Conservation (phyloP, 2,113 vertebrate genomes). For the Murina feae region DNA sequence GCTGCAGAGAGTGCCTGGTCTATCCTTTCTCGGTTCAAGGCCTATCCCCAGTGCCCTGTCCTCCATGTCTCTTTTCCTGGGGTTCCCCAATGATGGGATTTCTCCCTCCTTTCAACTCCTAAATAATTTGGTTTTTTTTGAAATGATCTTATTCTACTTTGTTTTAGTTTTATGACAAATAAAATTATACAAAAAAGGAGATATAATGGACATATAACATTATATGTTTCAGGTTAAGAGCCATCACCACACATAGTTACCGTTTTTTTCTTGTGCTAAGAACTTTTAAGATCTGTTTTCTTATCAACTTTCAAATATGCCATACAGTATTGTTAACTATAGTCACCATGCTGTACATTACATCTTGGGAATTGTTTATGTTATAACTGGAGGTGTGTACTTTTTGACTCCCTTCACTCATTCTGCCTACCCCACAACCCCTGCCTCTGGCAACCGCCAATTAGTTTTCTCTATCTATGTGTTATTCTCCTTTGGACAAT, state of each 20-base stretch:
- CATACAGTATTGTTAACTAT: not conserved
- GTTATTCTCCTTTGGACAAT: not conserved
- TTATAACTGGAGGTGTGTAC: not conserved
- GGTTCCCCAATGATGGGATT: not conserved
- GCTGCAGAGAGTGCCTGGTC: not conserved
- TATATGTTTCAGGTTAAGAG: not conserved
- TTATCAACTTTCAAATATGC: not conserved
- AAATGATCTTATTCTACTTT: not conserved
- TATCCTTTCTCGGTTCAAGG: not conserved
- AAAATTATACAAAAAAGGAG: not conserved
- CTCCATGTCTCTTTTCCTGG: not conserved
- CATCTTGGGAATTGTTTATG: not conserved
- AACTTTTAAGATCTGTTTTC: not conserved
- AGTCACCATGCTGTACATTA: not conserved
- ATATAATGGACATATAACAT: not conserved
- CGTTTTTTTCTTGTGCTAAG: not conserved
- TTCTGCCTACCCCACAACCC: not conserved
- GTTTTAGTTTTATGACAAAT: not conserved
- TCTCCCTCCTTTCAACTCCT: not conserved
- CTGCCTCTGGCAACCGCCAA: not conserved
- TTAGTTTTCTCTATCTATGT: not conserved
- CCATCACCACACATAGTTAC: not conserved
- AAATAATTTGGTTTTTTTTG: not conserved
- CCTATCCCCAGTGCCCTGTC: not conserved
- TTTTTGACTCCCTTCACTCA: not conserved